Evolutionary conservation across 2,888 invertebrate genomes (phyloP).

Genomic region (Drosophila pegasa): DNA sequence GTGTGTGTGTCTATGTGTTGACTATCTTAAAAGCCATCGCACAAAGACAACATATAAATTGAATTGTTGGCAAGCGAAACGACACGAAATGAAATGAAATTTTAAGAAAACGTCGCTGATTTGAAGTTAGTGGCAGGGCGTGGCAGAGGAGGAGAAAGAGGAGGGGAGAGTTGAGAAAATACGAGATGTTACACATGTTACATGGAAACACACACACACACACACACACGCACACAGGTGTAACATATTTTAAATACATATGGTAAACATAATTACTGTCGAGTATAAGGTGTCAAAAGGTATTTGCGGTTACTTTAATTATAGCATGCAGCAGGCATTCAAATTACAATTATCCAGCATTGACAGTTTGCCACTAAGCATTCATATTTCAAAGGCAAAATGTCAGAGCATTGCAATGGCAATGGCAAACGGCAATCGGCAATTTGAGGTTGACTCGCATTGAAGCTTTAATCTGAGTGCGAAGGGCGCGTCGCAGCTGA

Average conservation of each 20-base stretch:
- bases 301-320: constrained; percentile 51
- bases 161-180: constrained; percentile 12
- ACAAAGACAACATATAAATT: constrained; percentile 79
- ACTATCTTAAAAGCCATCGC: constrained; percentile 68
- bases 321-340: constrained; percentile 14
- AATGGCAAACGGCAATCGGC: constrained; percentile 12
- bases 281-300: constrained; percentile 42
- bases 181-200: constrained; percentile 10
- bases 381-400: constrained; percentile 29
- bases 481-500: background rate
- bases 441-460: constrained; percentile 3
- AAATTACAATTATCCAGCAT: constrained; percentile 13
- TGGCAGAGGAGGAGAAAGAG: too few species aligned
- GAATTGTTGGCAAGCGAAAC: constrained; percentile 73
- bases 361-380: constrained; percentile 12
- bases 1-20: constrained; percentile 9
- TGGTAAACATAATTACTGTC: constrained; percentile 37
- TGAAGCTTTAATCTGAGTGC: background rate
- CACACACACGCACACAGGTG: background rate
- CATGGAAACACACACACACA: background rate
- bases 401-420: constrained; percentile 9
- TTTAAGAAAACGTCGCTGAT: constrained; percentile 63
- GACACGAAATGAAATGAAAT: constrained; percentile 73
- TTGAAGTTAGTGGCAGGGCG: constrained; percentile 49
- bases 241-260: constrained; percentile 2